Percentiles rank a stretch among this genome's conserved stretches.
Evolutionary conservation across 2,113 vertebrate species (phyloP).

Genomic region (Ptychochromis oligacanthus): DNA sequence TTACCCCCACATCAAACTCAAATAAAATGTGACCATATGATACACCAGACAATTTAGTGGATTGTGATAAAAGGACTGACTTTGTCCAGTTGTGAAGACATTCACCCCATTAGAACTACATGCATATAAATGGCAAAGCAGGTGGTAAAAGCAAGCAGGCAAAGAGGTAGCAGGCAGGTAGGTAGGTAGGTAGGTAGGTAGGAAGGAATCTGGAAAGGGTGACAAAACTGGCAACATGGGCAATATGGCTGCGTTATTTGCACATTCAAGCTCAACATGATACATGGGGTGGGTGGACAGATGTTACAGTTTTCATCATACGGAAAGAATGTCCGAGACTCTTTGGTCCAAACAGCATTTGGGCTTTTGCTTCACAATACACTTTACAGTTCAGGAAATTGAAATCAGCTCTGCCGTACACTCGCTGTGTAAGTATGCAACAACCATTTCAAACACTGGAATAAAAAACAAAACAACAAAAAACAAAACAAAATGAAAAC

Average conservation of each 20-base stretch:
- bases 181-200: conserved; percentile 77
- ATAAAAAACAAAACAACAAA: background rate
- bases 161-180: conserved; percentile 84
- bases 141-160: conserved; percentile 86
- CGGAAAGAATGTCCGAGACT: conserved; percentile 8
- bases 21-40: conserved; percentile 48
- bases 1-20: conserved; percentile 53
- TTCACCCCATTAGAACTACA: conserved; percentile 74
- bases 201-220: conserved; percentile 78
- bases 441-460: background rate
- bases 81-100: conserved; percentile 57
- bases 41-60: conserved; percentile 57
- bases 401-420: background rate
- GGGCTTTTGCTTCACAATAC: background rate
- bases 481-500: background rate
- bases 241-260: conserved; percentile 80
- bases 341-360: background rate
- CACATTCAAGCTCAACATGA: conserved; percentile 60
- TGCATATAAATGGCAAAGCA: conserved; percentile 83
- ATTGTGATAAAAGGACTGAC: conserved; percentile 48
- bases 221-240: conserved; percentile 80
- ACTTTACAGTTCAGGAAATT: background rate
- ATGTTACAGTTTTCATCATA: conserved; percentile 19
- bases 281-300: conserved; percentile 38
- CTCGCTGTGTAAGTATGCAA: background rate